phyloP scores from a whole-genome alignment of 1,140 invertebrate genomes.

The Lucilia sericata region DNA sequence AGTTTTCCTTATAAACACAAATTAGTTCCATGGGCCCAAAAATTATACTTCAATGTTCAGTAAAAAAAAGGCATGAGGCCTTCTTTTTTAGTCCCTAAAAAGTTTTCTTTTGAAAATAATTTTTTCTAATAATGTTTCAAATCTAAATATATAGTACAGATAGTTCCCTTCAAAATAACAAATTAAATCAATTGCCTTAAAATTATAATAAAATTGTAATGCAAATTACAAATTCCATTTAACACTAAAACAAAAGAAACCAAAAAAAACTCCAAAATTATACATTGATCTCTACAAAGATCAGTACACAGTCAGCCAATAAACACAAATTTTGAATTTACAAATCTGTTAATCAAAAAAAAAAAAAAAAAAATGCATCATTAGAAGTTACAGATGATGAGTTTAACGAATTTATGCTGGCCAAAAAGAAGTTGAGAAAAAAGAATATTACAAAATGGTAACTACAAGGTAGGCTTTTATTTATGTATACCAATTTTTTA shows the following conservation, averaged over 20 bases:
- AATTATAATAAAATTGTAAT: constrained; percentile 18
- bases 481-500: neutral
- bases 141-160: too few species aligned
- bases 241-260: neutral
- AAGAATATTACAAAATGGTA: constrained; percentile 24
- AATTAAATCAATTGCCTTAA: neutral
- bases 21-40: too few species aligned
- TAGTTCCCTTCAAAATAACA: too few species aligned
- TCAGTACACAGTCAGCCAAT: neutral
- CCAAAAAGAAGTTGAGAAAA: neutral
- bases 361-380: constrained; percentile 16
- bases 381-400: neutral
- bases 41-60: too few species aligned
- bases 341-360: neutral
- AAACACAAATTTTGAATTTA: neutral
- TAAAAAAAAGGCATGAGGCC: too few species aligned
- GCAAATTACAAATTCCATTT: neutral
- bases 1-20: too few species aligned
- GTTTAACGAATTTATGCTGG: neutral
- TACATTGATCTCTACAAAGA: neutral
- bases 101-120: too few species aligned
- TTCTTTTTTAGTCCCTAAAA: too few species aligned
- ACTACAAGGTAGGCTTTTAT: neutral
- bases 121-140: too few species aligned
- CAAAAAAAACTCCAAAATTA: neutral